Percentiles rank a stretch among this genome's conserved stretches.
These are phyloP conservation scores for Aplocera efformata DNA, from an alignment of 2,888 invertebrate genomes.

Conservation along the genomic window DNA sequence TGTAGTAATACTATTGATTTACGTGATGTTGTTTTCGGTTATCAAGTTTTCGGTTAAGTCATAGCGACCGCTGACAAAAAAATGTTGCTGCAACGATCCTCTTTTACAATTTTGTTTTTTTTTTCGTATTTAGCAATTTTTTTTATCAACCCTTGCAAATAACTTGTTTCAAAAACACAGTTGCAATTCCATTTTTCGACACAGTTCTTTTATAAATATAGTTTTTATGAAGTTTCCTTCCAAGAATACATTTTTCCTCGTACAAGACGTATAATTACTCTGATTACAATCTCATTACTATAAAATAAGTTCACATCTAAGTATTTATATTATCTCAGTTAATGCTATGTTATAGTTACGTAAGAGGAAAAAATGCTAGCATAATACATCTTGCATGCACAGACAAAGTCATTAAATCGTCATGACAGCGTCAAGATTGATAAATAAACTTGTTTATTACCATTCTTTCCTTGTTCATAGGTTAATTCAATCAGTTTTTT, in stretches of 20 bases:
- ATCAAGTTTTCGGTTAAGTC: too few relatives aligned
- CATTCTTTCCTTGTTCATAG: slow-evolving; percentile 23
- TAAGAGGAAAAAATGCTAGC: slow-evolving; percentile 21
- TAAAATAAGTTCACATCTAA: slow-evolving; percentile 21
- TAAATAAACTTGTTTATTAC: slow-evolving; percentile 14
- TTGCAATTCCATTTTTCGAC: slow-evolving; percentile 16
- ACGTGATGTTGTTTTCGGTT: too few relatives aligned
- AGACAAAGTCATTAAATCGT: slow-evolving; percentile 16
- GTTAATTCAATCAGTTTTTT: slow-evolving; percentile 20
- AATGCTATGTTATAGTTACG: slow-evolving; percentile 5
- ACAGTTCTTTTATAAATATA: slow-evolving; percentile 4
- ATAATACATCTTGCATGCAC: slow-evolving; percentile 10
- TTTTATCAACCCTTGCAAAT: too few relatives aligned
- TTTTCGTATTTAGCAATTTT: too few relatives aligned
- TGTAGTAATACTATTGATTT: too few relatives aligned
- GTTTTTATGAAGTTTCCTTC: slow-evolving; percentile 5
- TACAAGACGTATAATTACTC: slow-evolving; percentile 11
- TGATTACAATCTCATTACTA: slow-evolving; percentile 6
- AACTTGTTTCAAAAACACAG: too few relatives aligned
- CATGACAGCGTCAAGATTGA: slow-evolving; percentile 17
- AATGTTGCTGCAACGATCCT: too few relatives aligned
- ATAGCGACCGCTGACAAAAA: too few relatives aligned
- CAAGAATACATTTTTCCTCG: slow-evolving; percentile 10
- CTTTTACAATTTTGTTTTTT: too few relatives aligned
- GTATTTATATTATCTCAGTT: slow-evolving; percentile 1